A percentile compares a stretch with the other conserved stretches of the same genome.
phyloP scores from a whole-genome alignment of 2,113 vertebrate genomes.

The Myocastor coypus region DNA sequence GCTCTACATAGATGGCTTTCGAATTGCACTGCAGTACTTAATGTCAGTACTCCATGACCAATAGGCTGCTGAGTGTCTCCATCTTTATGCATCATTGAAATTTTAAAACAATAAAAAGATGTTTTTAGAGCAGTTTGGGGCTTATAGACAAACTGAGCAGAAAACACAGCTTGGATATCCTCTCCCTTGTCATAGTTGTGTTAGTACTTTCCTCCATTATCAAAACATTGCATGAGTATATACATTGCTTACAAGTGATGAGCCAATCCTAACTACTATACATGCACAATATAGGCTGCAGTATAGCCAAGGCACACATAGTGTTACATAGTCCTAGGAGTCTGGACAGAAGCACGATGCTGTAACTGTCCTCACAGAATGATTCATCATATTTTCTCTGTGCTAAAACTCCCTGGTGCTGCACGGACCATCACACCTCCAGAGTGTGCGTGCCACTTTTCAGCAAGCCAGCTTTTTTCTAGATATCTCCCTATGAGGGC shows the following conservation, averaged over 20 bases:
- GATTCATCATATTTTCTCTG: not conserved
- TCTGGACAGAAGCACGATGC: not conserved
- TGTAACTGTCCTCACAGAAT: no score
- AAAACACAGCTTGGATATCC: not conserved
- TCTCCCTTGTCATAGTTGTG: not conserved
- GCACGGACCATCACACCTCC: not conserved
- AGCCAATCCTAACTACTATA: not conserved
- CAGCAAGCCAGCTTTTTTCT: not conserved
- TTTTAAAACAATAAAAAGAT: conserved; percentile 13
- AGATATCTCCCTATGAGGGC: not conserved
- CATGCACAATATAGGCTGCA: not conserved
- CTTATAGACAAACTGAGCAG: not conserved
- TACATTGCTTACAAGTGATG: not conserved
- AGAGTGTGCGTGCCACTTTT: not conserved
- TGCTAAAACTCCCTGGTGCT: not conserved
- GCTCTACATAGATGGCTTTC: not conserved
- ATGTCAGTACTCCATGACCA: not conserved
- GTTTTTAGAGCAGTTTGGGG: not conserved
- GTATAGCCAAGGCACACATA: not conserved
- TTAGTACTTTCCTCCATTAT: not conserved
- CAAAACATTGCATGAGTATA: not conserved
- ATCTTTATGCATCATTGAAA: not conserved
- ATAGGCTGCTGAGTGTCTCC: not conserved
- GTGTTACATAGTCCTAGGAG: not conserved
- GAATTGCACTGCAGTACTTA: not conserved